Conservation (phyloP, 2,888 invertebrate species). For the Acrobasis repandana region DNA sequence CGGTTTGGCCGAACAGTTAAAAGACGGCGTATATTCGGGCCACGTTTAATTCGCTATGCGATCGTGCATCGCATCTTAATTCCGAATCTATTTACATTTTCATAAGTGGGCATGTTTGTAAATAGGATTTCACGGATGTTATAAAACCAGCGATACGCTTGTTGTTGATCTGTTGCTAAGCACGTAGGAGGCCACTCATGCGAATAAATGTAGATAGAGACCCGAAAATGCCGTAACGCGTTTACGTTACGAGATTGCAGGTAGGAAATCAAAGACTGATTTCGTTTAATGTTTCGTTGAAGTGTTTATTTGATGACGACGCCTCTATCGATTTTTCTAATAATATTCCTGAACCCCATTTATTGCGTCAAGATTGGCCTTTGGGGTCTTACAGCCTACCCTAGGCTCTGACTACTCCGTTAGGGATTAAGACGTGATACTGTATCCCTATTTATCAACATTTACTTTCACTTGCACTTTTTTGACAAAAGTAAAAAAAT, state of each 20-base stretch:
- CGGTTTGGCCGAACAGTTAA: slow-evolving; percentile 47
- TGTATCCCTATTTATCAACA: too few species aligned
- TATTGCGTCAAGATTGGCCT: too few species aligned
- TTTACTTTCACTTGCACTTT: too few species aligned
- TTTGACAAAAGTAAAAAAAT: too few species aligned
- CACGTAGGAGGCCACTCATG: background rate
- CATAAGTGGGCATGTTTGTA: slow-evolving; percentile 28
- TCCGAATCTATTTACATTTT: slow-evolving; percentile 38
- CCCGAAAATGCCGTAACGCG: background rate
- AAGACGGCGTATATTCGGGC: slow-evolving; percentile 50
- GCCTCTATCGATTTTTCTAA: too few species aligned
- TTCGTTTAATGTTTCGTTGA: background rate
- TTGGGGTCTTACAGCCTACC: too few species aligned
- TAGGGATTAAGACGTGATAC: too few species aligned
- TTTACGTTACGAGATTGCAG: background rate
- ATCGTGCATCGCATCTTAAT: slow-evolving; percentile 46
- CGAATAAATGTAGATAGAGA: background rate
- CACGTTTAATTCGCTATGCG: slow-evolving; percentile 54
- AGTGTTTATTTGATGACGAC: background rate
- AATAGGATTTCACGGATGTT: slow-evolving; percentile 21
- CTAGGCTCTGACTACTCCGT: too few species aligned
- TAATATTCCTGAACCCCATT: too few species aligned
- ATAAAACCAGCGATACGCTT: slow-evolving; percentile 16
- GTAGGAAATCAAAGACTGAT: background rate
- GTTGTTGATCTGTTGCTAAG: slow-evolving; percentile 18